A percentile compares a stretch with the other conserved stretches of the same genome.
These are phyloP conservation scores for Venturia canescens DNA, from an alignment of 1,140 invertebrate genomes.

Conservation along the genomic window DNA sequence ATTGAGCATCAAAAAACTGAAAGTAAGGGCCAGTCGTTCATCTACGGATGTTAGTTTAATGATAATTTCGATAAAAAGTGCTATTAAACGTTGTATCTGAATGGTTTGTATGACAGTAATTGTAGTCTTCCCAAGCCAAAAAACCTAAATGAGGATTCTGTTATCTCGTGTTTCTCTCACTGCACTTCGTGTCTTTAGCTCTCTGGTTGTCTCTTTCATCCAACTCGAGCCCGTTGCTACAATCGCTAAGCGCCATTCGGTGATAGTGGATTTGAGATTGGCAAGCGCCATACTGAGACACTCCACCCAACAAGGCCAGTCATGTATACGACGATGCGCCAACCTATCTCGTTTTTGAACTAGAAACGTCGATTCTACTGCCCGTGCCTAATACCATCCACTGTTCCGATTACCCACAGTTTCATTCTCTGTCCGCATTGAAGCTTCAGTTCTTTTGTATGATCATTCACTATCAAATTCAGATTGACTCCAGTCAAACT, in stretches of 20 bases:
- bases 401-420: background rate
- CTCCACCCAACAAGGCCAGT: background rate
- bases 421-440: background rate
- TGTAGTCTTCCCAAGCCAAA: too few relatives aligned
- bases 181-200: constrained; percentile 26
- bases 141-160: too few relatives aligned
- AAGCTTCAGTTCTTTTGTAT: background rate
- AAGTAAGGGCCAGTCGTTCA: too few relatives aligned
- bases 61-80: too few relatives aligned
- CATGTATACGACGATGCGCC: background rate
- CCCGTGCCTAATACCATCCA: background rate
- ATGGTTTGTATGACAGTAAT: too few relatives aligned
- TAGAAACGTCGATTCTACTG: constrained; percentile 28
- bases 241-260: constrained; percentile 47
- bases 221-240: constrained; percentile 33
- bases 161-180: too few relatives aligned
- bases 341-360: constrained; percentile 22
- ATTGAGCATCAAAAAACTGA: too few relatives aligned
- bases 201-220: constrained; percentile 36
- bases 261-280: constrained; percentile 49
- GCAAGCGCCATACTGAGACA: constrained; percentile 35
- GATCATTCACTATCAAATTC: background rate
- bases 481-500: background rate
- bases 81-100: too few relatives aligned
- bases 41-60: too few relatives aligned